Evolutionary conservation across 2,113 vertebrate species (phyloP).

Genomic region (Hucho hucho): DNA sequence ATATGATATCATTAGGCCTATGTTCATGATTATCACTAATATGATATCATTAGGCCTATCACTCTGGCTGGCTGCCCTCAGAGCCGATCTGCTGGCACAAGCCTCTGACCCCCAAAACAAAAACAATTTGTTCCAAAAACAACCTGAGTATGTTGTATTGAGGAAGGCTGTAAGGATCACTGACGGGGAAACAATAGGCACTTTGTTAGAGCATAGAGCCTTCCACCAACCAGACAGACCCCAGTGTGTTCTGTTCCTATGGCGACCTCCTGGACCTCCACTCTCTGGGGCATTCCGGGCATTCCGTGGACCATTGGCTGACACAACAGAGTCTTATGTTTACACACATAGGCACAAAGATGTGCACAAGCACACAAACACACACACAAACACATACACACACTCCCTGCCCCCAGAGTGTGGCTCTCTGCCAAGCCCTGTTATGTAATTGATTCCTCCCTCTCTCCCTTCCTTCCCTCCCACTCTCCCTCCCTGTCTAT

Average conservation of each 20-base stretch:
- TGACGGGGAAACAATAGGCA: slow-evolving; percentile 59
- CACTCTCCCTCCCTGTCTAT: background rate
- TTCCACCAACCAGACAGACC: slow-evolving; percentile 14
- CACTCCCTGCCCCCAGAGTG: too few relatives aligned
- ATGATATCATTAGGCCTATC: slow-evolving; percentile 9
- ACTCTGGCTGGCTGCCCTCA: too few relatives aligned
- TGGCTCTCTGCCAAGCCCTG: slow-evolving; percentile 19
- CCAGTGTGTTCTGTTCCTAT: slow-evolving; percentile 51
- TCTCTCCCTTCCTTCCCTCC: background rate
- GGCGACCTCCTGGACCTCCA: slow-evolving; percentile 49
- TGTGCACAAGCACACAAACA: too few relatives aligned
- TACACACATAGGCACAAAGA: too few relatives aligned
- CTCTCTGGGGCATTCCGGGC: slow-evolving; percentile 55
- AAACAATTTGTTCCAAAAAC: slow-evolving; percentile 48
- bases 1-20: slow-evolving; percentile 1
- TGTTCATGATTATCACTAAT: slow-evolving; percentile 18
- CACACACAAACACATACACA: too few relatives aligned
- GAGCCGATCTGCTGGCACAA: slow-evolving; percentile 27
- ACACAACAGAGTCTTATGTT: slow-evolving; percentile 13
- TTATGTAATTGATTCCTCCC: slow-evolving; percentile 40
- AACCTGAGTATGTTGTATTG: slow-evolving; percentile 24
- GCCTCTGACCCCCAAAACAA: slow-evolving; percentile 36
- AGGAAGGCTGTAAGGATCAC: slow-evolving; percentile 29
- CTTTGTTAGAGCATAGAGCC: slow-evolving; percentile 49
- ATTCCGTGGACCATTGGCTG: slow-evolving; percentile 56